Base-by-base conservation (phyloP, 2,113 vertebrate genomes). In the Pleuronectes platessa region DNA sequence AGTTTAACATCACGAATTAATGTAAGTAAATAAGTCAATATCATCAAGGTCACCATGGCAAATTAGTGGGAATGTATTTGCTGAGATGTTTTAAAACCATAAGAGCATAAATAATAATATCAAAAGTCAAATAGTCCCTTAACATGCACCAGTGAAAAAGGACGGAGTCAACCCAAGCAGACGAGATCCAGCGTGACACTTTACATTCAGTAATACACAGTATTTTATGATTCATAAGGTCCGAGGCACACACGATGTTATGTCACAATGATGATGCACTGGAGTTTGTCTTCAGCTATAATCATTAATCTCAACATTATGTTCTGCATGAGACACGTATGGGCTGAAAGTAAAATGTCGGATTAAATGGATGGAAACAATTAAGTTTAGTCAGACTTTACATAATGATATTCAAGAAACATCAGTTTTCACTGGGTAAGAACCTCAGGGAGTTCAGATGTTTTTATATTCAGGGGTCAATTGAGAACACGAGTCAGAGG, bases 201-300 rank as follows among this genome's bases (percentile, higher is more conserved):
- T 31, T 42, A 18, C 14, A 73, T 63, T 45, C 5, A 70, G 18
- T 8, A 78, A 60, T 27, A 51, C 51, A 26, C 49, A 81, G 68
- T 45, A 47, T 49, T 70, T 61, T 37, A 68, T 69, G 37, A 79
- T 79, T 86, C 27, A 69, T 61, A 59, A 78, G 20, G 62, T 68
- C 65, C 79, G 21, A 71, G 70, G 56, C 20, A 27, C 26, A 73
- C 54, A 67, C 40, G 49, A 8, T 13, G 27, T 47, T 59, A 35
- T 24, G 62, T 68, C 35, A 37, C 49, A 35, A 55, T 11, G 12
- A 56, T 8, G 26, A 60, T 42, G 62, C 55, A 60, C 63, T 70
- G 31, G 21, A 60, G 37, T 20, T 60, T 68, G 65, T 35, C 12
- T 23, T 61, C 5, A 26, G 20, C 31, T 42, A 20, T 61, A 74